Conservation (phyloP, 2,797 vertebrate genomes). For the Sylvia borin region DNA sequence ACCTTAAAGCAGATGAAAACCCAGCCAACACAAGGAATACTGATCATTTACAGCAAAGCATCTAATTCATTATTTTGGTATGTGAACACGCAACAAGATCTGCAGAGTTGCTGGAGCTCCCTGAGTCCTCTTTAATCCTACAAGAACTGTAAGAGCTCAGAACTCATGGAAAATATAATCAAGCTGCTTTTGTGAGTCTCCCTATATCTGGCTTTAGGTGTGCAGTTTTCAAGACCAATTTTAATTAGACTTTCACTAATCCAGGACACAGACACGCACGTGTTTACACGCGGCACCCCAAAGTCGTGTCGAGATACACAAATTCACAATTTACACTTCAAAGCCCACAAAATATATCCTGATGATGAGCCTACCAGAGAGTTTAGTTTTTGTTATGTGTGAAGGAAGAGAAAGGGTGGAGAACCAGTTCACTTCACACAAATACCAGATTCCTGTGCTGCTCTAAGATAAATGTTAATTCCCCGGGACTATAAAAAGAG, state of each 20-base stretch:
- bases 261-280: not conserved
- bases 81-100: not conserved
- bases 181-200: not conserved
- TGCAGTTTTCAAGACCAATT: not conserved
- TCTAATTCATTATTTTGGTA: not conserved
- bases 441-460: not conserved
- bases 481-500: not conserved
- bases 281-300: fast-evolving
- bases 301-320: not conserved
- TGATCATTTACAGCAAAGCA: not conserved
- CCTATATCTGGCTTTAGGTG: not conserved
- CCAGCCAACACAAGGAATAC: not conserved
- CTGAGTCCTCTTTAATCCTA: not conserved
- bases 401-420: not conserved
- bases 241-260: constrained; percentile 9
- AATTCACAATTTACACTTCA: constrained; percentile 26
- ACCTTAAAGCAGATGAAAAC: not conserved
- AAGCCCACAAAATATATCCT: not conserved
- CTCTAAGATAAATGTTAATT: constrained; percentile 43
- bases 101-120: not conserved
- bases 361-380: not conserved
- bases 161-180: not conserved
- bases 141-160: not conserved
- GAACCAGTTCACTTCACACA: not conserved
- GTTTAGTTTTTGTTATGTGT: not conserved